These are phyloP conservation scores for Squalus acanthias DNA, from an alignment of 2,797 vertebrate genomes.

Conservation along the genomic window DNA sequence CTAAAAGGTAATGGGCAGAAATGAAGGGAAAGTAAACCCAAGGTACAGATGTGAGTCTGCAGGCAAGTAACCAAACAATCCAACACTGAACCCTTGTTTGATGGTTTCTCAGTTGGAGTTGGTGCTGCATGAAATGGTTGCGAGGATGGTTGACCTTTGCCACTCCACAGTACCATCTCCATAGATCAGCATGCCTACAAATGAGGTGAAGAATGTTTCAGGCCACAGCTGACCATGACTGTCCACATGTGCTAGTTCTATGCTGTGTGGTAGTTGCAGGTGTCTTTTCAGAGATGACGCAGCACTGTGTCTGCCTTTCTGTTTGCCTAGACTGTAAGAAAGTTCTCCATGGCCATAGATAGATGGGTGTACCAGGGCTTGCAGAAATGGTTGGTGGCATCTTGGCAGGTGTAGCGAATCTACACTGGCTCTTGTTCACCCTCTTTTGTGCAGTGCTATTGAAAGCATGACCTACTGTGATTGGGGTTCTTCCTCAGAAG, in stretches of 20 bases:
- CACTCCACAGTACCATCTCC: neutral
- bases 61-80: neutral
- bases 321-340: neutral
- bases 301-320: neutral
- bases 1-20: neutral
- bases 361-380: neutral
- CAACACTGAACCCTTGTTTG: neutral
- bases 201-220: neutral
- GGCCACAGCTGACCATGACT: neutral
- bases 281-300: neutral
- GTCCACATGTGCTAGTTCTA: neutral
- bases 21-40: neutral
- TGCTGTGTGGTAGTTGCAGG: neutral
- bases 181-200: neutral
- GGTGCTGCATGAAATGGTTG: neutral
- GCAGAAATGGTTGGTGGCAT: neutral
- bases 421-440: neutral
- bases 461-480: neutral
- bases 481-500: neutral
- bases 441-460: neutral
- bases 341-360: neutral
- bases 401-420: neutral
- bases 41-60: neutral
- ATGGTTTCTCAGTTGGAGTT: neutral
- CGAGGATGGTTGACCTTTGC: neutral